Base-by-base conservation (phyloP, 2,888 invertebrate species). In the Terebella lapidaria region DNA sequence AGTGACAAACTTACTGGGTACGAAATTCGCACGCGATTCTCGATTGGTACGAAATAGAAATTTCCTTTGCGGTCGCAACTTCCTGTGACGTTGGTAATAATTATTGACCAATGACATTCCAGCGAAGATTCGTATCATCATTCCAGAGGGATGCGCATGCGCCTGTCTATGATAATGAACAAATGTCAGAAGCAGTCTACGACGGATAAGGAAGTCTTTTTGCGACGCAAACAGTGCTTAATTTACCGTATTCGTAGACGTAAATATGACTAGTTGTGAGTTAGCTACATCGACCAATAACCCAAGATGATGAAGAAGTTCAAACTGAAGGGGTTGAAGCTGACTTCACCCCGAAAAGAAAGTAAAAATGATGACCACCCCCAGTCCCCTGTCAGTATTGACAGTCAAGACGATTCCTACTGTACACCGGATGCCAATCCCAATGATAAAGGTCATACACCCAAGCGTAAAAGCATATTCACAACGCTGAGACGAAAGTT, bases 311-410 rank as follows among this genome's bases (percentile, higher is more conserved):
- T 53, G 53, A 53, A 53, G 22, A 53, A 28, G 29, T 18, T 53
- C 5, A 53, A 28, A 27, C 15, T 25, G 26, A 53, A 53, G 53
- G 28, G 53, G 26, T 28, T 53, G 29, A 28, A 28, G 15, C 15
- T 28, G 53, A 25, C 53, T 28, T 53, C 53, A 27, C 53, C 53
- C 29, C 53, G 53, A 15, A 53, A 28, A 28, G 53, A 53, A 53
- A 5, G 27, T 26, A 5, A 22, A 27, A 28, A 53, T 18, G 53
- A 53, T 18, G 28, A 28, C 10, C 15, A 26, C 53, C 27, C 26
- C 22, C 15, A 25, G 26, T 53, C 29, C 28, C 27, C 5, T 5
- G 28, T 22, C 22, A 15, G 15, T 10, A 27, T 22, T 25, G 53
- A 53, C 53, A 53, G 53, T 28, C 29, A 5, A 10, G 53, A 25